phyloP scores from a whole-genome alignment of 1,140 invertebrate species.

The Kradibia gibbosae region DNA sequence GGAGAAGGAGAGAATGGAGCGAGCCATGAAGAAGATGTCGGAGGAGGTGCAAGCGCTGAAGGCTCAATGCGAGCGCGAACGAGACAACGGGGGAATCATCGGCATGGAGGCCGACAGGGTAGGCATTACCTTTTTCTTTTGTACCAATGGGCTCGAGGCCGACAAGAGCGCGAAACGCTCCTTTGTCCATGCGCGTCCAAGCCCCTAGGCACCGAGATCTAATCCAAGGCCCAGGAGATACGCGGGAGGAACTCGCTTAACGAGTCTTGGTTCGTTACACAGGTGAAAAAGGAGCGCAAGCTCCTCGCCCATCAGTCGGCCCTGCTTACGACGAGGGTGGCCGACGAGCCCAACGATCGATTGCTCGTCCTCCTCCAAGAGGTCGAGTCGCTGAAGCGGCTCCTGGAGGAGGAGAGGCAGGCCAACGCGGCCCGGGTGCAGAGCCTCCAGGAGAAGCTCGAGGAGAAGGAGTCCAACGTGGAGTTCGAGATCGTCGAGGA shows the following conservation, averaged over 20 bases:
- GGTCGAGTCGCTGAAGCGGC: conserved; percentile 76
- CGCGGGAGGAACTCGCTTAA: no score
- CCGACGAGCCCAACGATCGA: conserved; percentile 73
- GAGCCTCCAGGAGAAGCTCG: conserved; percentile 77
- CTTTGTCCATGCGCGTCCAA: no score
- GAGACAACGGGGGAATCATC: conserved; percentile 76
- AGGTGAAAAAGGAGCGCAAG: conserved; percentile 76
- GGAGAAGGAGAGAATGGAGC: conserved; percentile 76
- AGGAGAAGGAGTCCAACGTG: conserved; percentile 78
- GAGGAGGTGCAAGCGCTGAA: conserved; percentile 77
- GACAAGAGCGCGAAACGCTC: no score
- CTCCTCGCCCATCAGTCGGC: conserved; percentile 79
- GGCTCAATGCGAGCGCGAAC: conserved; percentile 75
- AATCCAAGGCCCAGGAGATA: no score
- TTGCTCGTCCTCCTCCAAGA: conserved; percentile 75
- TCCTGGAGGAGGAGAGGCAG: conserved; percentile 76
- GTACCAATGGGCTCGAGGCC: no score
- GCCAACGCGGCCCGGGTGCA: conserved; percentile 74
- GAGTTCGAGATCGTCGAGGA: conserved; percentile 81
- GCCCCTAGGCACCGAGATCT: no score
- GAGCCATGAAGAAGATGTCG: conserved; percentile 78
- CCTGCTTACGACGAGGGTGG: conserved; percentile 77
- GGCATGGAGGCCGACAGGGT: no score
- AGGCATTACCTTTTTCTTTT: no score
- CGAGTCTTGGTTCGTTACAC: no score